Base-by-base conservation (phyloP, 2,797 vertebrate genomes). In the Mionectes olivaceus region DNA sequence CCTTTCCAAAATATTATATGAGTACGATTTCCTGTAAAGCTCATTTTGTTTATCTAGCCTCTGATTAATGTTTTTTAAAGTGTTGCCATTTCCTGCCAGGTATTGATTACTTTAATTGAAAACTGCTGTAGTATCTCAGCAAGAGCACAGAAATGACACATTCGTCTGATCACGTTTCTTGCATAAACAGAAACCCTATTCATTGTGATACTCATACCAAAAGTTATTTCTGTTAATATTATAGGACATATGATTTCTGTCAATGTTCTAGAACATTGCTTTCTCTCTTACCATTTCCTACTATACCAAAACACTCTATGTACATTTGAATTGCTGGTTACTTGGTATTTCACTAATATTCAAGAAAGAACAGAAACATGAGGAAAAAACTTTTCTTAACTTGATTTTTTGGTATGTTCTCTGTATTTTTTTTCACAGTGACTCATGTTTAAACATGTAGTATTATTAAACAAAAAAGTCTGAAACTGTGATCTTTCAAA, bases 31-130 rank as follows among this genome's bases (percentile, higher is more conserved):
- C 89, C 80, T 83, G 77, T 78, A 95, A 95, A 95, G 56, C 61
- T 92, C 50, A 83, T 95, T 92, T 89, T 82, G 33, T 71, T 73
- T 77, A 68, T 79, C 55, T 68, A 93, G 53, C 28, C 17, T 91
- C 76, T 76, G 63, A 76, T 61, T 92, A 95, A 93, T 77, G 35
- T 87, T 92, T 94, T 94, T 83, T 90, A 50, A 88, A 79, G n/a
- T 60, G 65, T 61, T 88, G 43, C 53, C 46, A 52, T 86, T 95
- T 93, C 65, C 87, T 94, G 79, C 41, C 55, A 65, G 33, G 5
- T 89, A 93, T 90, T 87, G 95, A 93, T 94, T 93, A 52, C 15
- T 43, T 91, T 95, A 95, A 94, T 94, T 94, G 76, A 79, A 87
- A 86, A 87, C 49, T 49, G 37, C 11, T 87, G 24, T 83, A 83